These are phyloP conservation scores for Leptogaster cylindrica DNA, from an alignment of 2,888 invertebrate genomes.

Conservation along the genomic window DNA sequence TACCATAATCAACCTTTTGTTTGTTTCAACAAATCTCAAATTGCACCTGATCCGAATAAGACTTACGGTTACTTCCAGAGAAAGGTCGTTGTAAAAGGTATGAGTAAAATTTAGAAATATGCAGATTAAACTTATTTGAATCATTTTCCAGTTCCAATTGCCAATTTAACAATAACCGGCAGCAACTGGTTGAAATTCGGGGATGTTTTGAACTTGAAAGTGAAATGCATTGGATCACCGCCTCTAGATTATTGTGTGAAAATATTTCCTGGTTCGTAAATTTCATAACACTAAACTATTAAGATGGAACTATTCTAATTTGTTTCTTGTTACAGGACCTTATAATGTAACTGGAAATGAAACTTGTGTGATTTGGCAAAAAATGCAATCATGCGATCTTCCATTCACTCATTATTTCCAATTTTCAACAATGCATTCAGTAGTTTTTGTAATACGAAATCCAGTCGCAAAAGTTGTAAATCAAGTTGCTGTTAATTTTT, in stretches of 20 bases:
- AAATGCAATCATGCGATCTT: conserved; percentile 67
- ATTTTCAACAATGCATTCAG: conserved; percentile 73
- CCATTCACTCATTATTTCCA: conserved; percentile 73
- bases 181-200: conserved; percentile 84
- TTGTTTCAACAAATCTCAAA: conserved; percentile 67
- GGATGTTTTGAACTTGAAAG: conserved; percentile 73
- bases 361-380: conserved; percentile 65
- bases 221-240: conserved; percentile 77
- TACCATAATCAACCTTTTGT: conserved; percentile 61
- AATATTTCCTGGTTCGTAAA: conserved; percentile 65
- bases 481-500: conserved; percentile 79
- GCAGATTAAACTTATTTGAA: neutral
- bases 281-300: neutral
- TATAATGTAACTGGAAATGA: conserved; percentile 78
- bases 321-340: conserved; percentile 55
- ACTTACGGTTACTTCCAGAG: conserved; percentile 76
- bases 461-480: conserved; percentile 74
- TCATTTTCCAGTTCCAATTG: conserved; percentile 71
- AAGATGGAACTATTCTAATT: neutral
- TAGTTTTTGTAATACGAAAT: conserved; percentile 80
- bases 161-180: conserved; percentile 73
- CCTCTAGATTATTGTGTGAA: conserved; percentile 75
- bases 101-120: conserved; percentile 48
- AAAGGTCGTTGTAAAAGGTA: conserved; percentile 73
- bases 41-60: conserved; percentile 70